Evolutionary conservation across 2,888 invertebrate species (phyloP).

Genomic region (Venusia cambrica): DNA sequence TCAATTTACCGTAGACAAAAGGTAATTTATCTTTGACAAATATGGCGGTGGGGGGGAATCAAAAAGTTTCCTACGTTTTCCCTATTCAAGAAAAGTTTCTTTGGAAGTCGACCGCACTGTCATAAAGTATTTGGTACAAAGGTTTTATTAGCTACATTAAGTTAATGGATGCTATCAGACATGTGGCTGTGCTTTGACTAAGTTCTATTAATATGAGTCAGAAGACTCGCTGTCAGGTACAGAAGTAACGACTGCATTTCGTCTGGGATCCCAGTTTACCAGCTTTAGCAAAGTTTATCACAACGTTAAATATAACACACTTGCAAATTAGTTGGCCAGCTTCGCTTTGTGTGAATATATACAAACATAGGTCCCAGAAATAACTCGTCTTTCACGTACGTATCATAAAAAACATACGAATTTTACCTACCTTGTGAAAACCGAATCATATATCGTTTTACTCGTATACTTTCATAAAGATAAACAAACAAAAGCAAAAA

Average conservation of each 20-base stretch:
- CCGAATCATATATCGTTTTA: no score
- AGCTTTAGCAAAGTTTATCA: background rate
- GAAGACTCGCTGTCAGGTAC: constrained; percentile 27
- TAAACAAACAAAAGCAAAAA: no score
- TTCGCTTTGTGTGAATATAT: no score
- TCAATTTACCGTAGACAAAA: constrained; percentile 26
- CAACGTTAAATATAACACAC: no score
- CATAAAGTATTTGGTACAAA: constrained; percentile 70
- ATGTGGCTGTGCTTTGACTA: constrained; percentile 51
- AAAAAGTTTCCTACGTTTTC: constrained; percentile 45
- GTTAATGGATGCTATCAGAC: constrained; percentile 64
- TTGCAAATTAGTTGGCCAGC: no score
- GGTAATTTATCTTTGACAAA: constrained; percentile 46
- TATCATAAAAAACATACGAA: no score
- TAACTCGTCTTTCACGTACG: no score
- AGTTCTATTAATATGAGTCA: constrained; percentile 40
- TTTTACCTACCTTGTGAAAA: no score
- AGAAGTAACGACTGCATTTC: constrained; percentile 8
- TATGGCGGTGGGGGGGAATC: constrained; percentile 46
- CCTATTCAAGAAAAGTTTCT: constrained; percentile 33
- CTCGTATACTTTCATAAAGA: no score
- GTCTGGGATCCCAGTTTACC: constrained; percentile 6
- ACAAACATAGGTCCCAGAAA: no score
- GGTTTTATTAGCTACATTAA: constrained; percentile 72
- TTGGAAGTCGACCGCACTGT: constrained; percentile 49